Base-by-base conservation (phyloP, 2,888 invertebrate species). In the Patella caerulea region DNA sequence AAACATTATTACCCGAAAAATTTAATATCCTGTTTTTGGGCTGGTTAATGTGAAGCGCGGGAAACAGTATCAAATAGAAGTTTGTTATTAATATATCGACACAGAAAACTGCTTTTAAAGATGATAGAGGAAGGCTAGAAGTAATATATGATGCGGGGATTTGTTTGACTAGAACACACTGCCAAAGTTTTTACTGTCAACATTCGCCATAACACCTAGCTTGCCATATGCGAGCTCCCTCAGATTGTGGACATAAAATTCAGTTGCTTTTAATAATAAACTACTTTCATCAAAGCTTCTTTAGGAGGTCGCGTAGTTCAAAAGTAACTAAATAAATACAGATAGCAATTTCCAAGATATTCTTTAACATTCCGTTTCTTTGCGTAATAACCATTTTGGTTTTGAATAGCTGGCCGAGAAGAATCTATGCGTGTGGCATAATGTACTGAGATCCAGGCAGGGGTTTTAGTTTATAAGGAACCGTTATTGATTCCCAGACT, bases 141-240 rank as follows among this genome's bases (percentile, higher is more conserved):
- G 65, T 65, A 24, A 65, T 24, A 65, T 65, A 65, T 65, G 65
- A 65, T 65, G 65, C 24, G 65, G 24, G 24, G 19, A 65, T 45
- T 65, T 65, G 65, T 65, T 65, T 65, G 65, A 65, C 24, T 65
- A 65, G 65, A 65, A 65, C 65, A 65, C 65, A 65, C 65, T 65
- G 65, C 65, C 65, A 65, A 65, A 19, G 14, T 65, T 65, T 65
- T 65, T 24, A 65, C 24, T 65, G 65, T 65, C 65, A 65, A 65
- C 65, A 65, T 24, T 24, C 65, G 19, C 24, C 24, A 65, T 24
- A 24, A 65, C 65, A 14, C 19, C 65, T 65, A 24, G 65, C 65
- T 65, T 65, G 24, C 65, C 65, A 65, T 65, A 65, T 65, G 65
- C 65, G 65, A 65, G 24, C 19, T 65, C 65, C 65, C 65, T 65